A percentile compares a stretch with the other conserved stretches of the same genome.
phyloP scores from a whole-genome alignment of 2,113 vertebrate species.

The Apeltes quadracus region DNA sequence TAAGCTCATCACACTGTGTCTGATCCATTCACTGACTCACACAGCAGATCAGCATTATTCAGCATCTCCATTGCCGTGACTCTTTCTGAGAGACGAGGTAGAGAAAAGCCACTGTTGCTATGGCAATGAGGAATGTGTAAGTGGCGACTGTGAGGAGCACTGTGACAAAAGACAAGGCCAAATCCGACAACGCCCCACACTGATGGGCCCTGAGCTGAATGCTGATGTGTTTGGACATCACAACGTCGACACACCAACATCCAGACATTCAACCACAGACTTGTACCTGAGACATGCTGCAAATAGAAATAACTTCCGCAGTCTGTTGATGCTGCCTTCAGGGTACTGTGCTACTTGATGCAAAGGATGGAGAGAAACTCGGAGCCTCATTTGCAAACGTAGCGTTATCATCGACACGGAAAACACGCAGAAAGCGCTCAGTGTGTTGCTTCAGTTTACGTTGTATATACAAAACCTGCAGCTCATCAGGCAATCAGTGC shows the following conservation, averaged over 20 bases:
- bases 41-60: slow-evolving; percentile 44
- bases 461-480: no score
- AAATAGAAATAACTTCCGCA: neutral
- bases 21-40: slow-evolving; percentile 39
- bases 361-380: no score
- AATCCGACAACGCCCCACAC: slow-evolving; percentile 51
- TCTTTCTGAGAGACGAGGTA: slow-evolving; percentile 41
- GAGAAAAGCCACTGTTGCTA: slow-evolving; percentile 70
- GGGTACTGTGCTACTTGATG: neutral
- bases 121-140: slow-evolving; percentile 63
- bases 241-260: neutral
- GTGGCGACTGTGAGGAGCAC: slow-evolving; percentile 44
- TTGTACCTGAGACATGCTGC: slow-evolving; percentile 9
- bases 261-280: slow-evolving; percentile 8
- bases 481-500: no score
- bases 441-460: no score
- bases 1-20: slow-evolving; percentile 17
- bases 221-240: slow-evolving; percentile 50
- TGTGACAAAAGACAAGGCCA: slow-evolving; percentile 67
- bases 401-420: no score
- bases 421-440: no score
- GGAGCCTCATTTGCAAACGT: no score
- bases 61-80: slow-evolving; percentile 42
- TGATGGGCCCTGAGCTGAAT: slow-evolving; percentile 42
- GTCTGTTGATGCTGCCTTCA: neutral